A percentile compares a stretch with the other conserved stretches of the same genome.
Conservation (phyloP, 2,888 invertebrate genomes). For the Agonopterix heracliana region DNA sequence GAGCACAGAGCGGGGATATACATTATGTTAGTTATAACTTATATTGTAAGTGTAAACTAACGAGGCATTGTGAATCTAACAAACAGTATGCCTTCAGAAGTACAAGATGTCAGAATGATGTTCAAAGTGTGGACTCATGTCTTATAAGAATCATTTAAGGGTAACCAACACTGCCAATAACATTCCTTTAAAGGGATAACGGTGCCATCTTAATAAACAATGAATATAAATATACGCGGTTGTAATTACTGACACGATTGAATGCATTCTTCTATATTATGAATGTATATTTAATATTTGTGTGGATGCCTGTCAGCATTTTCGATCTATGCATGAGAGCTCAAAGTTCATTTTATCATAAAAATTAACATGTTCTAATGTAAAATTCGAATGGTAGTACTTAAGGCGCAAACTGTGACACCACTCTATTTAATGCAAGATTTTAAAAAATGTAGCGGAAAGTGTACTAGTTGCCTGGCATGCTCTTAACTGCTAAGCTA, state of each 20-base stretch:
- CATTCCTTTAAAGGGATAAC: slow-evolving; percentile 47
- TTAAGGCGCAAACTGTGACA: no score
- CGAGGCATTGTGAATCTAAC: slow-evolving; percentile 22
- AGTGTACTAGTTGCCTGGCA: no score
- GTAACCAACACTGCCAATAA: slow-evolving; percentile 54
- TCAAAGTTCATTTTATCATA: no score
- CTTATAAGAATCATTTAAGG: slow-evolving; percentile 33
- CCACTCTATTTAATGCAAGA: no score
- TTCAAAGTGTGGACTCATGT: slow-evolving; percentile 48
- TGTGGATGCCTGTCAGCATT: neutral
- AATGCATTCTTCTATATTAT: slow-evolving; percentile 1
- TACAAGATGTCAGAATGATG: slow-evolving; percentile 44
- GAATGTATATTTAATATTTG: neutral
- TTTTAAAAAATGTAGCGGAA: no score
- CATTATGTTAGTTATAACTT: slow-evolving; percentile 45
- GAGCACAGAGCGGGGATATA: slow-evolving; percentile 27
- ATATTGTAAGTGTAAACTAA: slow-evolving; percentile 58
- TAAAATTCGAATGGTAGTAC: no score
- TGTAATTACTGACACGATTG: slow-evolving; percentile 13
- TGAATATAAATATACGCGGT: slow-evolving; percentile 21
- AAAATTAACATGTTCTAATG: no score
- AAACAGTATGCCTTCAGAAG: slow-evolving; percentile 20
- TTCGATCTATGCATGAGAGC: no score
- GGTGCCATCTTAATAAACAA: slow-evolving; percentile 45
- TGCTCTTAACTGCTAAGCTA: no score